Conservation (phyloP, 1,140 invertebrate species). For the Lepidurus couesii region DNA sequence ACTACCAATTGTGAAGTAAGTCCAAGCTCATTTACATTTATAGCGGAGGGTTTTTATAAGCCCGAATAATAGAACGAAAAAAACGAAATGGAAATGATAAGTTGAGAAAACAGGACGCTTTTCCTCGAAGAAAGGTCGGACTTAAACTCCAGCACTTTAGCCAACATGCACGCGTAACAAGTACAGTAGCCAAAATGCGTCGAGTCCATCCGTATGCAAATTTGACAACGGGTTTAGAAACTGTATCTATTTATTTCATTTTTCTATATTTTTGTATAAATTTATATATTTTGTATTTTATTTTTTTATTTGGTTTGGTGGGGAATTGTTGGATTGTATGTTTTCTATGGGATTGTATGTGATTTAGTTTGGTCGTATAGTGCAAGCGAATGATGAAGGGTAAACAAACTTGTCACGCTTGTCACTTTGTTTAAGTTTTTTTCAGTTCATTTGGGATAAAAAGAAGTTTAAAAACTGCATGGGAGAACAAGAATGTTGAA, state of each 20-base stretch:
- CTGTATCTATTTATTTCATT: neutral
- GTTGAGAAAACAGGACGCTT: neutral
- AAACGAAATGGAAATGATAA: neutral
- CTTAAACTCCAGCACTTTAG: neutral
- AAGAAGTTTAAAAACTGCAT: too few species aligned
- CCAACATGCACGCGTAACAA: neutral
- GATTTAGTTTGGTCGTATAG: too few species aligned
- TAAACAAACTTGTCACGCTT: neutral
- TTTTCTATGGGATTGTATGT: too few species aligned
- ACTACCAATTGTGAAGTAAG: constrained; percentile 86
- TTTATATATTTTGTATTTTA: neutral
- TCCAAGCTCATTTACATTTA: constrained; percentile 37
- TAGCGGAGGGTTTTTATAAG: neutral
- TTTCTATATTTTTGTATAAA: neutral
- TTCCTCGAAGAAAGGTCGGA: neutral
- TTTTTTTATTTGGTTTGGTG: neutral
- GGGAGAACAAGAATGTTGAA: neutral
- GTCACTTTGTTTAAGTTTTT: neutral
- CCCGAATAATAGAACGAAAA: neutral
- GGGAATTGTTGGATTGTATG: neutral
- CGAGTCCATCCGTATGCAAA: neutral
- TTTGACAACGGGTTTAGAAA: neutral
- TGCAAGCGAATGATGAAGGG: neutral
- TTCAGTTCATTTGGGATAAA: neutral
- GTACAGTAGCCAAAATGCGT: neutral